phyloP scores from a whole-genome alignment of 2,888 invertebrate genomes.

The Phyllotreta striolata region DNA sequence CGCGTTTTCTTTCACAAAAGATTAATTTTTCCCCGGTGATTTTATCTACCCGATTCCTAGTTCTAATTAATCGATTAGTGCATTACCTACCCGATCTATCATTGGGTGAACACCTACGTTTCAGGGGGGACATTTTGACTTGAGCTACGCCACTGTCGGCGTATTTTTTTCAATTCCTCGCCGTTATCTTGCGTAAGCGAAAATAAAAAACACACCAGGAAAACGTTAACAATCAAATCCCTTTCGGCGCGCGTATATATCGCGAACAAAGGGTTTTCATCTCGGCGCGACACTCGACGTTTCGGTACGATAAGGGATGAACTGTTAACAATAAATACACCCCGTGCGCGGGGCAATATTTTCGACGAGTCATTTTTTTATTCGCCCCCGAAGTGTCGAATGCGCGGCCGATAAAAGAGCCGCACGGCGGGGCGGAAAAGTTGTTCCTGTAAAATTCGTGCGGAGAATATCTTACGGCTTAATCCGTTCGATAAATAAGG shows the following conservation, averaged over 20 bases:
- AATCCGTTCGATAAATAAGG: too few species aligned
- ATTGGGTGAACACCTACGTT: too few species aligned
- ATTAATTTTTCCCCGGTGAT: too few species aligned
- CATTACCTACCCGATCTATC: too few species aligned
- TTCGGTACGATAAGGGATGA: slow-evolving; percentile 16
- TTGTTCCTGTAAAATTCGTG: too few species aligned
- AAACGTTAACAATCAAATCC: slow-evolving; percentile 23
- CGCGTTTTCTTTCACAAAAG: not conserved
- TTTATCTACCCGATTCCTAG: too few species aligned
- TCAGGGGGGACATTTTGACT: not conserved
- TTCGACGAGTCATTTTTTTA: slow-evolving; percentile 5
- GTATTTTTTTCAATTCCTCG: not conserved
- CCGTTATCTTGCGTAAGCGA: slow-evolving; percentile 18
- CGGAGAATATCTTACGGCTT: too few species aligned
- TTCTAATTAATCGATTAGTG: too few species aligned
- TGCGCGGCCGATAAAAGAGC: too few species aligned
- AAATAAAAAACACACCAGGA: slow-evolving; percentile 6
- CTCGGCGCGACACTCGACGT: slow-evolving; percentile 3
- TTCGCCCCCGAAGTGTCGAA: too few species aligned
- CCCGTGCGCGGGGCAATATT: slow-evolving; percentile 6
- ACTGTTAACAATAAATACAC: slow-evolving; percentile 22
- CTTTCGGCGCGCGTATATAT: slow-evolving; percentile 3
- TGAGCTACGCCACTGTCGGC: not conserved
- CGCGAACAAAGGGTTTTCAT: slow-evolving; percentile 15
- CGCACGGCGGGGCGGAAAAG: too few species aligned